Conservation (phyloP, 2,888 invertebrate species). For the Leuctra nigra region DNA sequence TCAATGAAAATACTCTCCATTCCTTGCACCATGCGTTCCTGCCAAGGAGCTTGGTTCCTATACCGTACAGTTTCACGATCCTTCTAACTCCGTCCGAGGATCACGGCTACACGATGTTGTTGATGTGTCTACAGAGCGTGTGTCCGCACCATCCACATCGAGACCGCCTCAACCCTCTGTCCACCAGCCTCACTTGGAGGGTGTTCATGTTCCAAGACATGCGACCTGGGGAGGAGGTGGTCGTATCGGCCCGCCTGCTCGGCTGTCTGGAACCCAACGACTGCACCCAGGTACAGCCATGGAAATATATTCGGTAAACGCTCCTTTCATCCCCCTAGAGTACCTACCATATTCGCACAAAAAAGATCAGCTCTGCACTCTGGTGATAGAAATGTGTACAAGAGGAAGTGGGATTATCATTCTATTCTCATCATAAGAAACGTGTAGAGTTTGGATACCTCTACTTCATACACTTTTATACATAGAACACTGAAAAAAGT, state of each 20-base stretch:
- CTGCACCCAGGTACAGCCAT: conserved; percentile 44
- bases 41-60: too few relatives aligned
- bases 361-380: background rate
- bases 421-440: too few relatives aligned
- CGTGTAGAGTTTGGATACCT: too few relatives aligned
- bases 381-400: too few relatives aligned
- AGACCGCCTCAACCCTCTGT: conserved; percentile 40
- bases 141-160: conserved; percentile 43
- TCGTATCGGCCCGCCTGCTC: conserved; percentile 47
- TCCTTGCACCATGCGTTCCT: too few relatives aligned
- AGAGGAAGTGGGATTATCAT: background rate
- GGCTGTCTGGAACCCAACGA: conserved; percentile 49
- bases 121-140: conserved; percentile 38
- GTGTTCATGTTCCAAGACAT: conserved; percentile 55
- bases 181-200: conserved; percentile 40
- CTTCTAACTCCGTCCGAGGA: too few relatives aligned
- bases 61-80: too few relatives aligned
- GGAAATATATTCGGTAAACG: too few relatives aligned
- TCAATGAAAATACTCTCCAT: too few relatives aligned
- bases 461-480: too few relatives aligned
- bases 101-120: too few relatives aligned
- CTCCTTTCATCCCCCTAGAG: conserved; percentile 31
- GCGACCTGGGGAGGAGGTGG: conserved; percentile 49
- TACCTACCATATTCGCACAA: background rate
- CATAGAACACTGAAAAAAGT: too few relatives aligned